phyloP scores from a whole-genome alignment of 1,140 invertebrate genomes.

The Drosophila biarmipes region DNA sequence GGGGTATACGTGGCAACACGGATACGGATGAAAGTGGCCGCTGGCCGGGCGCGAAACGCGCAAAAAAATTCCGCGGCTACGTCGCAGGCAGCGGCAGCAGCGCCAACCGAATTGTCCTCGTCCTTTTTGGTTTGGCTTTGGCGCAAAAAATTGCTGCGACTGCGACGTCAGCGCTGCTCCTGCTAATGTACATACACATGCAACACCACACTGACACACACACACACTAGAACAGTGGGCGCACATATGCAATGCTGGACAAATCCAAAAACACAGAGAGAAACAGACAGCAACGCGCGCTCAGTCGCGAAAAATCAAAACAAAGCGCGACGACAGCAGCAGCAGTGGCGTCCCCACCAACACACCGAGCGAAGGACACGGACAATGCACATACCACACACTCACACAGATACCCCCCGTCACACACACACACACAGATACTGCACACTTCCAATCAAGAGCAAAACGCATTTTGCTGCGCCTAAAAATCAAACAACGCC shows the following conservation, averaged over 20 bases:
- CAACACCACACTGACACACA: conserved; percentile 33
- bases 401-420: conserved; percentile 9
- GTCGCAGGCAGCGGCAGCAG: conserved; percentile 44
- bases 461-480: conserved; percentile 77
- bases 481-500: conserved; percentile 79
- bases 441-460: conserved; percentile 52
- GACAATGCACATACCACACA: conserved; percentile 46
- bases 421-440: neutral
- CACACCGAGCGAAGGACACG: conserved; percentile 25
- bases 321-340: conserved; percentile 74
- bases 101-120: conserved; percentile 72
- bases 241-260: conserved; percentile 67
- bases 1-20: conserved; percentile 7
- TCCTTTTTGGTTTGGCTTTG: conserved; percentile 75
- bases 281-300: conserved; percentile 68
- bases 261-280: conserved; percentile 69
- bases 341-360: conserved; percentile 16
- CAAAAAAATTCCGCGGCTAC: conserved; percentile 50
- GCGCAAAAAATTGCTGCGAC: conserved; percentile 66
- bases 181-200: conserved; percentile 72
- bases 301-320: conserved; percentile 83
- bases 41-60: conserved; percentile 45
- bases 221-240: conserved; percentile 25
- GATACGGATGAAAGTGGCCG: conserved; percentile 47
- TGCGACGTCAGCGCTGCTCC: conserved; percentile 52